Conservation (phyloP, 2,888 invertebrate species). For the Aphrophora alni region DNA sequence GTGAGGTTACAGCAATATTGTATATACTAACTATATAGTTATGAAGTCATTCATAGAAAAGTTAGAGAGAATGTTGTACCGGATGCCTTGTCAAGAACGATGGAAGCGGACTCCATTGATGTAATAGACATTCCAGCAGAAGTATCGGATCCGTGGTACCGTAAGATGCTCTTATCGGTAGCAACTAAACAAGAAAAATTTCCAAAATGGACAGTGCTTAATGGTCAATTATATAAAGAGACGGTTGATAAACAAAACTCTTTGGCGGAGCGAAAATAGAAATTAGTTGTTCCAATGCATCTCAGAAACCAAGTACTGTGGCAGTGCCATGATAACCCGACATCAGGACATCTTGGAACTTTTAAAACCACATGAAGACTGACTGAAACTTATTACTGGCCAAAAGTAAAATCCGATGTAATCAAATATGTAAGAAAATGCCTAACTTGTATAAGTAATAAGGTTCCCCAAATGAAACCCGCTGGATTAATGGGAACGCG, state of each 20-base stretch:
- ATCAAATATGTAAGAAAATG: not conserved
- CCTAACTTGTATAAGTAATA: not conserved
- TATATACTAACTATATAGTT: too few relatives aligned
- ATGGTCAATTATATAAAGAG: not conserved
- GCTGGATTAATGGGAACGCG: conserved; percentile 11
- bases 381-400: conserved; percentile 15
- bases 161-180: not conserved
- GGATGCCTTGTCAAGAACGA: conserved; percentile 20
- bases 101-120: not conserved
- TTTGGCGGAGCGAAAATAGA: not conserved
- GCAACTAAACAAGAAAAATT: not conserved
- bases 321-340: conserved; percentile 15
- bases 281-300: not conserved
- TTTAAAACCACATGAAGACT: conserved; percentile 15
- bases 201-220: not conserved
- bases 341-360: conserved; percentile 24
- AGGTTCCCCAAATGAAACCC: conserved; percentile 7
- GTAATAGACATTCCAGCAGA: not conserved
- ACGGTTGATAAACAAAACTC: not conserved
- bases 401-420: conserved; percentile 10
- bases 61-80: conserved; percentile 23
- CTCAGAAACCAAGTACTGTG: not conserved
- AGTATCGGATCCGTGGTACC: conserved; percentile 20
- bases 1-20: conserved; percentile 41
- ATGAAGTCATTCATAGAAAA: conserved; percentile 15